Conservation (phyloP, 2,113 vertebrate species). For the Dipodomys ordii region DNA sequence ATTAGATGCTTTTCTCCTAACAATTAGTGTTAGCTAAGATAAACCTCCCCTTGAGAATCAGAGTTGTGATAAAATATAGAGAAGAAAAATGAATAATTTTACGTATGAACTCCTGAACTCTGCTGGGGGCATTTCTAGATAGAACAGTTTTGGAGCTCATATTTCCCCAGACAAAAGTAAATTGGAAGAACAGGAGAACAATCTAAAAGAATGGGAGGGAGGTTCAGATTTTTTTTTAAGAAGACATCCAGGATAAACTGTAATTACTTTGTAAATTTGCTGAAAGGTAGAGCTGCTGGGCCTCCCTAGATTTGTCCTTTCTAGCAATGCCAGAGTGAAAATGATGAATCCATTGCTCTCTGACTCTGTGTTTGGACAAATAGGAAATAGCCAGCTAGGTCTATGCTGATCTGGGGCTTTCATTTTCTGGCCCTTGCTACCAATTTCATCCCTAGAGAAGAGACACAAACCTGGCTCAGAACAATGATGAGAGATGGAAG, state of each 20-base stretch:
- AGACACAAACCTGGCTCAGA: background rate
- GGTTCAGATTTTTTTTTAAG: background rate
- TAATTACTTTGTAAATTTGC: background rate
- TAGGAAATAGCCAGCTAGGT: background rate
- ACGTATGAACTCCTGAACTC: background rate
- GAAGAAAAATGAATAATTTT: background rate
- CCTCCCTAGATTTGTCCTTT: background rate
- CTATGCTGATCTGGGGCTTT: background rate
- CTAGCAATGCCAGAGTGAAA: background rate
- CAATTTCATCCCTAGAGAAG: background rate
- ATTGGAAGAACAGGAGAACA: background rate
- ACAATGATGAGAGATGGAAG: background rate
- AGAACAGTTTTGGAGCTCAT: background rate
- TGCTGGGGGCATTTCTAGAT: background rate
- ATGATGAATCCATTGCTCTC: background rate
- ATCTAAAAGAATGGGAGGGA: background rate
- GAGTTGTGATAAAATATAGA: background rate
- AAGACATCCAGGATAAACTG: background rate
- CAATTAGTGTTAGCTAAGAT: background rate
- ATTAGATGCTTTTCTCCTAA: slow-evolving; percentile 50
- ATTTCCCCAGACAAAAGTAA: background rate
- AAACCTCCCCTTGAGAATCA: background rate
- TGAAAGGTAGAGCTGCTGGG: background rate
- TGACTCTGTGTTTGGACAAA: background rate
- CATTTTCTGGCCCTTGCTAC: background rate